Conservation (phyloP, 2,113 vertebrate species). For the Perca schrenkii region DNA sequence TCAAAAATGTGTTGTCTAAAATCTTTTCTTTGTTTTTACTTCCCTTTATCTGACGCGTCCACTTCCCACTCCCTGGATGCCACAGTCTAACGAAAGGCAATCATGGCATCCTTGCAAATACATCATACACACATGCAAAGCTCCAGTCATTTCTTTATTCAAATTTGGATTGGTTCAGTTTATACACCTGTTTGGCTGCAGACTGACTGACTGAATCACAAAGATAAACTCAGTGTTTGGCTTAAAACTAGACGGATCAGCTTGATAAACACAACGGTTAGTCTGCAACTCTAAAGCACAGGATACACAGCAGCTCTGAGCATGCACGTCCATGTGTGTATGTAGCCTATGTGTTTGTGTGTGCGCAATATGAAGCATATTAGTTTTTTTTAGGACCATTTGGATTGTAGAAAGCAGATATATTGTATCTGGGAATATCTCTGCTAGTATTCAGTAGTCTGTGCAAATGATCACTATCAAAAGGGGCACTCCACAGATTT, state of each 20-base stretch:
- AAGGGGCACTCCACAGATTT: not conserved
- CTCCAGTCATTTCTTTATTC: slow-evolving; percentile 71
- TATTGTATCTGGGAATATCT: not conserved
- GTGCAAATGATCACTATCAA: not conserved
- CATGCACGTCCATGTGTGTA: not conserved
- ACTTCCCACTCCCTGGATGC: not conserved
- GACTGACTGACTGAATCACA: slow-evolving; percentile 31
- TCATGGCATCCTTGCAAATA: slow-evolving; percentile 1
- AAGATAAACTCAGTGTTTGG: slow-evolving; percentile 12
- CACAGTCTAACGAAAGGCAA: slow-evolving; percentile 18
- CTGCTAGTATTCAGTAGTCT: no score
- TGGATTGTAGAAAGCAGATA: not conserved
- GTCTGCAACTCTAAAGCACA: slow-evolving; percentile 1
- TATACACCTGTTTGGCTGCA: slow-evolving; percentile 25
- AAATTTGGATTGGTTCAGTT: slow-evolving; percentile 61
- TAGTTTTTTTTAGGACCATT: not conserved
- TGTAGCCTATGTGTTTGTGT: not conserved
- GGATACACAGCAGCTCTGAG: not conserved
- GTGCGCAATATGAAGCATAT: no score
- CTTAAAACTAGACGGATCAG: slow-evolving; percentile 12
- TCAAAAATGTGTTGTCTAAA: not conserved
- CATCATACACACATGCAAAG: slow-evolving; percentile 64
- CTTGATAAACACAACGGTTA: not conserved
- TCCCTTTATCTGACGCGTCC: not conserved
- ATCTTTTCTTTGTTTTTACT: not conserved